Evolutionary conservation across 1,140 invertebrate genomes (phyloP).

Genomic region (Drosophila eugracilis): DNA sequence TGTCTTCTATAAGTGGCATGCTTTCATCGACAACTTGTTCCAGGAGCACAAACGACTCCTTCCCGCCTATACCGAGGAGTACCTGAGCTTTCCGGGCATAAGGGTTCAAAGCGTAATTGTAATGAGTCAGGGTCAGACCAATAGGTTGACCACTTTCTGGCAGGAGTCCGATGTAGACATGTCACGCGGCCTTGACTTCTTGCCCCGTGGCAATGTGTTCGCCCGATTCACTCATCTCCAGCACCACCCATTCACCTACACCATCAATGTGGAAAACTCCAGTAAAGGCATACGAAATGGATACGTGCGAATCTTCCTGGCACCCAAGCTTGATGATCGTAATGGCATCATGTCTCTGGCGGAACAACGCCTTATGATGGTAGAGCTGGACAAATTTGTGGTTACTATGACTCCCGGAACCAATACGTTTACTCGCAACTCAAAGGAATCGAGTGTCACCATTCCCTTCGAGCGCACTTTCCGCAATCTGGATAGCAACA

Average conservation of each 20-base stretch:
- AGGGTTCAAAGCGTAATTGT: neutral
- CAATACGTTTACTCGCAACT: neutral
- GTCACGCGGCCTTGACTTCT: neutral
- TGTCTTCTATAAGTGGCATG: constrained; percentile 1
- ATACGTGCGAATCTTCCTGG: neutral
- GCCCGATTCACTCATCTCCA: neutral
- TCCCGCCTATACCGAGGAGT: neutral
- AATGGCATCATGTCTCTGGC: neutral
- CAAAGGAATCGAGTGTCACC: neutral
- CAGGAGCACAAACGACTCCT: neutral
- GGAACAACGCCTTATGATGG: neutral
- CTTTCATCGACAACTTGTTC: neutral
- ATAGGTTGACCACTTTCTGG: neutral
- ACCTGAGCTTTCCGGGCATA: neutral
- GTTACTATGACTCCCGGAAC: neutral
- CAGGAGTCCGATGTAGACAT: neutral
- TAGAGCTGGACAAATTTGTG: neutral
- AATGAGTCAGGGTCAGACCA: neutral
- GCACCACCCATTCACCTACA: constrained; percentile 2
- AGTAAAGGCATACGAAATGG: neutral
- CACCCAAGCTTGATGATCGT: neutral
- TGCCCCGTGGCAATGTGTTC: neutral
- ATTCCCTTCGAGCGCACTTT: neutral
- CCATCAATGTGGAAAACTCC: neutral
- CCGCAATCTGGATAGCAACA: neutral